phyloP scores from a whole-genome alignment of 1,140 invertebrate genomes.

The Gonatopus flavifemur region DNA sequence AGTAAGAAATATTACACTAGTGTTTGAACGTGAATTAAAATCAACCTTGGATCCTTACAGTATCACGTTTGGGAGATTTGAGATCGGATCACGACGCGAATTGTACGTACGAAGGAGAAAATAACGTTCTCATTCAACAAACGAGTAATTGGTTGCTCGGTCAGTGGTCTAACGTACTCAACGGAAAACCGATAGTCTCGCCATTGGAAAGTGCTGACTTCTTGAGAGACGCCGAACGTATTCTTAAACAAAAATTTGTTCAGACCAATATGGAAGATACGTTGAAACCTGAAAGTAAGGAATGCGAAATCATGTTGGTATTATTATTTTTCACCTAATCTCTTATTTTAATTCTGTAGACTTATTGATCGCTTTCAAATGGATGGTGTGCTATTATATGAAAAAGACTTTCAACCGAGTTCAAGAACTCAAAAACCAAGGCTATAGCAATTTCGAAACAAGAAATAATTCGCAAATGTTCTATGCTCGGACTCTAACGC shows the following conservation, averaged over 20 bases:
- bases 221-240: conserved; percentile 57
- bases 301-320: conserved; percentile 5
- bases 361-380: conserved; percentile 74
- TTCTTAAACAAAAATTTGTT: conserved; percentile 60
- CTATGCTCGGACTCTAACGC: conserved; percentile 71
- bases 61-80: conserved; percentile 79
- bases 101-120: conserved; percentile 95
- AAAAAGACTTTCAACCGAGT: conserved; percentile 69
- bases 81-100: conserved; percentile 89
- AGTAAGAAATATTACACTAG: conserved; percentile 51
- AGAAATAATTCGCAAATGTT: conserved; percentile 84
- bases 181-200: conserved; percentile 55
- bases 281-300: conserved; percentile 62
- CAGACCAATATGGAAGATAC: conserved; percentile 51
- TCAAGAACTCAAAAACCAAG: conserved; percentile 58
- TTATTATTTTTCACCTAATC: conserved; percentile 15
- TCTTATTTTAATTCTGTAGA: conserved; percentile 69
- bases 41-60: too few species aligned
- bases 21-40: not conserved
- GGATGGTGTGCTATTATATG: conserved; percentile 81
- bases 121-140: conserved; percentile 93
- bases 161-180: conserved; percentile 61
- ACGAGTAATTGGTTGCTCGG: conserved; percentile 86
- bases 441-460: conserved; percentile 70
- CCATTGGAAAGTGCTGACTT: conserved; percentile 69